phyloP scores from a whole-genome alignment of 2,113 vertebrate species.

The Barnardius zonarius region DNA sequence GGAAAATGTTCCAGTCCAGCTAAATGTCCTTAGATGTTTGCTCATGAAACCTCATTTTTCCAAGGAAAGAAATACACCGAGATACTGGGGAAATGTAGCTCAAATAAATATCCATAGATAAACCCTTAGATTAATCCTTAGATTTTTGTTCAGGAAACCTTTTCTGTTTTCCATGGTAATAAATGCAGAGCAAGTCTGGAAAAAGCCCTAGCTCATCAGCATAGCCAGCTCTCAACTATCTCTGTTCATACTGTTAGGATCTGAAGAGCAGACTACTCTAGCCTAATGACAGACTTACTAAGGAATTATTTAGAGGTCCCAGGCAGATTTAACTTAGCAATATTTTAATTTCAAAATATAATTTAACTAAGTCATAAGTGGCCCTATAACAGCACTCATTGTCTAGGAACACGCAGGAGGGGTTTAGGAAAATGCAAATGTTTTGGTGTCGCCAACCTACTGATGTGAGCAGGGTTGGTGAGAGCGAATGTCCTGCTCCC shows the following conservation, averaged over 20 bases:
- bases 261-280: background rate
- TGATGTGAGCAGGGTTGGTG: background rate
- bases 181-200: background rate
- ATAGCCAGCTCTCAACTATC: background rate
- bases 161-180: background rate
- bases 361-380: background rate
- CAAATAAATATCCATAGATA: background rate
- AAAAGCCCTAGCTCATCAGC: background rate
- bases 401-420: background rate
- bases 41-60: slow-evolving; percentile 16
- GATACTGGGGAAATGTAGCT: background rate
- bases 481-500: background rate
- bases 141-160: background rate
- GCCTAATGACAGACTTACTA: background rate
- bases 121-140: background rate
- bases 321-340: background rate
- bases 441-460: background rate
- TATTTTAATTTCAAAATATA: background rate
- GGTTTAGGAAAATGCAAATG: background rate
- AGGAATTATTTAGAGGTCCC: background rate
- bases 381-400: background rate
- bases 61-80: background rate
- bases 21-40: slow-evolving; percentile 8
- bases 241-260: background rate
- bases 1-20: slow-evolving; percentile 12